Conservation (phyloP, 2,113 vertebrate species). For the Corvus moneduloides region DNA sequence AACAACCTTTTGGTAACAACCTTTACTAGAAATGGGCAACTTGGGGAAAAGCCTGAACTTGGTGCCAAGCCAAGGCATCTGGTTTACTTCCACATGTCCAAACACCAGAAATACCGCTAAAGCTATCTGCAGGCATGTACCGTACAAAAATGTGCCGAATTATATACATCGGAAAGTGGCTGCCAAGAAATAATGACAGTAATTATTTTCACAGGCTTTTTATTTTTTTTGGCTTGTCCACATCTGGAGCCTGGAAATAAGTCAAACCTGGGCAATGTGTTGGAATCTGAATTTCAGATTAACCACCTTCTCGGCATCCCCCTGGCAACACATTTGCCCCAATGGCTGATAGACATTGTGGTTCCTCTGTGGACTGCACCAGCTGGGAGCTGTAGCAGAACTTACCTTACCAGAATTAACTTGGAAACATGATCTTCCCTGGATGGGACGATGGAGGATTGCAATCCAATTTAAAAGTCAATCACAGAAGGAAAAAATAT, state of each 20-base stretch:
- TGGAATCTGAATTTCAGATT: background rate
- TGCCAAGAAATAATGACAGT: conserved; percentile 18
- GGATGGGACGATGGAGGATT: background rate
- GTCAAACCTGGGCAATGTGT: background rate
- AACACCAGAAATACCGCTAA: conserved; percentile 11
- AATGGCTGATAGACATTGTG: background rate
- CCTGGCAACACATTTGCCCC: fast-evolving
- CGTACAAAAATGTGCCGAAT: conserved; percentile 3
- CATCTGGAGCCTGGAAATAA: background rate
- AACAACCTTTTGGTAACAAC: background rate
- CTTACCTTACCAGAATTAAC: background rate
- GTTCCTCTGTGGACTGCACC: background rate
- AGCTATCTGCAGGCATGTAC: background rate
- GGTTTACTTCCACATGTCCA: background rate
- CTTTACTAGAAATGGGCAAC: background rate
- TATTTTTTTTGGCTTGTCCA: background rate
- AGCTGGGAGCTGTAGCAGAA: background rate
- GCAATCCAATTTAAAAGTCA: background rate
- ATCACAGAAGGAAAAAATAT: background rate
- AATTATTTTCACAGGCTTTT: conserved; percentile 26
- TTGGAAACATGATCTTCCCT: background rate
- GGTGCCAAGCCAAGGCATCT: background rate
- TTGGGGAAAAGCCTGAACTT: background rate
- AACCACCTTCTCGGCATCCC: background rate
- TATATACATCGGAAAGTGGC: background rate